These are phyloP conservation scores for Rotaria magnacalcarata DNA, from an alignment of 2,888 invertebrate genomes.

Conservation along the genomic window DNA sequence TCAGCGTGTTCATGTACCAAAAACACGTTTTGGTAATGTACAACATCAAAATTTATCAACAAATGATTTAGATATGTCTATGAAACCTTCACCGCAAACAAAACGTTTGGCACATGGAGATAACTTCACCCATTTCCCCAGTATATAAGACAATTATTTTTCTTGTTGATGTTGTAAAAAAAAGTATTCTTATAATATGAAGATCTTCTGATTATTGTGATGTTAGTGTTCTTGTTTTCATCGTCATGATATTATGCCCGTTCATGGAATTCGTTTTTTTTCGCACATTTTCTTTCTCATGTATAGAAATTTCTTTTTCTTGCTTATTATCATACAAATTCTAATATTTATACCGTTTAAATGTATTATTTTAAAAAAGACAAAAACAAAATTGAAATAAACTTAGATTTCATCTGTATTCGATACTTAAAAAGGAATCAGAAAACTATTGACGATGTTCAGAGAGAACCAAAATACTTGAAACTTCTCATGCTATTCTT, in stretches of 20 bases:
- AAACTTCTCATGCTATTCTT: too few species aligned
- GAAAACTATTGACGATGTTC: too few species aligned
- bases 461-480: too few species aligned
- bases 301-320: neutral
- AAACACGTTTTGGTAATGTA: neutral
- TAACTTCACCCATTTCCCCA: constrained; percentile 20
- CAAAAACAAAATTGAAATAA: too few species aligned
- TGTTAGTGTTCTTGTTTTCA: neutral
- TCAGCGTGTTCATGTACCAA: neutral
- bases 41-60: neutral
- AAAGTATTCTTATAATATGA: too few species aligned
- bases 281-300: neutral
- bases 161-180: too few species aligned
- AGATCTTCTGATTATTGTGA: neutral
- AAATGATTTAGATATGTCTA: neutral
- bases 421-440: too few species aligned
- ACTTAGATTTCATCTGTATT: too few species aligned
- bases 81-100: neutral
- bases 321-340: neutral
- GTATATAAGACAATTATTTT: neutral
- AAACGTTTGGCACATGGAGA: constrained; percentile 2
- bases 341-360: neutral
- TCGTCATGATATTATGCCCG: neutral
- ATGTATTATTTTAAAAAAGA: neutral
- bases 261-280: neutral